Base-by-base conservation (phyloP, 2,888 invertebrate genomes). In the Netelia fuscicornis region DNA sequence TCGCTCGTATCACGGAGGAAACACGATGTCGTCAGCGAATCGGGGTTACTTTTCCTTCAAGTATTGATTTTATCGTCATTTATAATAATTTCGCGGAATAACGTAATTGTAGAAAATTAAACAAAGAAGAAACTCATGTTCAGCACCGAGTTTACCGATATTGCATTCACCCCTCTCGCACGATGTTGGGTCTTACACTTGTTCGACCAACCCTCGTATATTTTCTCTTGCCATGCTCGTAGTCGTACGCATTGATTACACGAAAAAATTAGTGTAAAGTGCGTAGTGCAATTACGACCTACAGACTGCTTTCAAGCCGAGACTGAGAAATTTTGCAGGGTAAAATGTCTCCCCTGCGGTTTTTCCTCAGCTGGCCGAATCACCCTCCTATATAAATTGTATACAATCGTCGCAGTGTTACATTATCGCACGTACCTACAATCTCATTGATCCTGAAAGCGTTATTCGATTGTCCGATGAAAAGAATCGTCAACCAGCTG, bases 61-160 rank as follows among this genome's bases (percentile, higher is more conserved):
- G 2, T 42, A 74, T 74, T 42, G 60, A 62, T 60, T 48, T 10
- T 10, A n/a, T 20, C 48, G 10, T 60, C 25, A 23, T 13, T 48
- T 62, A 60, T 74, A 48, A 25, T 17, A 23, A n/a, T 74, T 48
- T 48, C 62, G 74, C n/a, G 11, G 74, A 74, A 74, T 65, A 65
- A 25, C 42, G n/a, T 1, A 74, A 23, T 30, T 71, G 25, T 30
- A 10, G n/a, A 20, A 17, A 13, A 58, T 58, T 37, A n/a, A 58
- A 42, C 23, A 6, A 13, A 60, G 20, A 60, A 60, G 11, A 37
- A 62, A 25, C 25, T 30, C 17, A n/a, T 37, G 52, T 52, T 17
- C 64, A 65, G 20, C 65, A n/a, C 13, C 25, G 37, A 25, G 52
- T 64, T 75, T 11, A 62, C 75, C 54, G 20, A 5, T 58, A 71